Evolutionary conservation across 1,140 invertebrate species (phyloP).

Genomic region (Calliphora vicina): DNA sequence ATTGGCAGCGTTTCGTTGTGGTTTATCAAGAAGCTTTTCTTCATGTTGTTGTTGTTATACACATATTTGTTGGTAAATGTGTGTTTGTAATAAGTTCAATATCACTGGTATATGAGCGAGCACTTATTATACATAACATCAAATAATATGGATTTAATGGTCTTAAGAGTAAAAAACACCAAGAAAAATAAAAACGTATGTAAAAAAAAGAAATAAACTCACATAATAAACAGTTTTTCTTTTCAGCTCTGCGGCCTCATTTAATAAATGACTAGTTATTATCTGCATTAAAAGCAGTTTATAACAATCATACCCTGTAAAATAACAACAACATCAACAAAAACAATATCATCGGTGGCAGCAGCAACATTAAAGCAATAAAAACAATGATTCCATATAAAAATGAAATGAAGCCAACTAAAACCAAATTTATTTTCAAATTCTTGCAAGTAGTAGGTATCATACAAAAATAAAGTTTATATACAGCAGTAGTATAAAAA

Average conservation of each 20-base stretch:
- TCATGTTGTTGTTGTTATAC: background rate
- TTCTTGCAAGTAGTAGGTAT: background rate
- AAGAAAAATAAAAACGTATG: background rate
- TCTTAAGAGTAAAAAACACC: background rate
- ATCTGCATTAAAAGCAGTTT: conserved; percentile 34
- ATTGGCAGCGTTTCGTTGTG: conserved; percentile 1
- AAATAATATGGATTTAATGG: conserved; percentile 30
- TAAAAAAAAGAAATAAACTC: background rate
- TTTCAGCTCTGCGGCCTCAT: conserved; percentile 30
- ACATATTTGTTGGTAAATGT: background rate
- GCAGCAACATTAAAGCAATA: background rate
- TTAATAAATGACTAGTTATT: conserved; percentile 34
- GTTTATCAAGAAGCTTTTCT: background rate
- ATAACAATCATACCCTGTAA: conserved; percentile 14
- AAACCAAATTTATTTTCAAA: background rate
- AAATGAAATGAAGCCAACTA: no score
- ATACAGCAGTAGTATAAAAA: background rate
- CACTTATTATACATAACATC: conserved; percentile 31
- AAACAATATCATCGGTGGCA: background rate
- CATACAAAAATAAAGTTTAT: background rate
- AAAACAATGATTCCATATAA: no score
- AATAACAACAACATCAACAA: background rate
- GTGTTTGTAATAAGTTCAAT: background rate
- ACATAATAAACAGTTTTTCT: conserved; percentile 5
- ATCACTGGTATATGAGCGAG: background rate